Conservation (phyloP, 2,113 vertebrate species). For the Osmerus mordax region DNA sequence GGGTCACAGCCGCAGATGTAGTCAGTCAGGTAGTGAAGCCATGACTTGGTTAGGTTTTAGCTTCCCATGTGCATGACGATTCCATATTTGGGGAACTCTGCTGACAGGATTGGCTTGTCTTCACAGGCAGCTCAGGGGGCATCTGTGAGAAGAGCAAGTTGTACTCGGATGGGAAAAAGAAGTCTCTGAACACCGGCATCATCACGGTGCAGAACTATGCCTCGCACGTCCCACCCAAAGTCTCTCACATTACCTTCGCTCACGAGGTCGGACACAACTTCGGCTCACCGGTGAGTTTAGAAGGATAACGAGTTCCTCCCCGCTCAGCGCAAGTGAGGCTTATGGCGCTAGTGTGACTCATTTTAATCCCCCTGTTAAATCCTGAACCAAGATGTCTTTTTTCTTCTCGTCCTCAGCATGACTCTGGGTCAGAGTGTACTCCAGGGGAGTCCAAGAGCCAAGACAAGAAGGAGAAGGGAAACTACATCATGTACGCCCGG, state of each 20-base stretch:
- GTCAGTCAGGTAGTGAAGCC: too few species aligned
- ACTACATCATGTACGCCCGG: conserved; percentile 98
- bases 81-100: neutral
- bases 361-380: neutral
- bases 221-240: conserved; percentile 96
- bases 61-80: neutral
- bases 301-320: too few species aligned
- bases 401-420: conserved; percentile 76
- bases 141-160: conserved; percentile 99
- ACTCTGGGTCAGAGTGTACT: conserved; percentile 97
- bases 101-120: neutral
- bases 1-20: neutral
- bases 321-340: too few species aligned
- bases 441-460: conserved; percentile 96
- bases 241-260: conserved; percentile 98
- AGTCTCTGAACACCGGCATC: conserved; percentile 97
- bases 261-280: conserved; percentile 99
- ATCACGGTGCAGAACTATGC: conserved; percentile 99
- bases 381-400: neutral
- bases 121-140: conserved; percentile 93
- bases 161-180: conserved; percentile 98
- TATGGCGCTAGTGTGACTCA: too few species aligned
- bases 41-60: too few species aligned
- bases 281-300: conserved; percentile 92
- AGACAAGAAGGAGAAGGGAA: conserved; percentile 96